These are phyloP conservation scores for Neotoma lepida DNA, from an alignment of 2,113 vertebrate species.

Conservation along the genomic window DNA sequence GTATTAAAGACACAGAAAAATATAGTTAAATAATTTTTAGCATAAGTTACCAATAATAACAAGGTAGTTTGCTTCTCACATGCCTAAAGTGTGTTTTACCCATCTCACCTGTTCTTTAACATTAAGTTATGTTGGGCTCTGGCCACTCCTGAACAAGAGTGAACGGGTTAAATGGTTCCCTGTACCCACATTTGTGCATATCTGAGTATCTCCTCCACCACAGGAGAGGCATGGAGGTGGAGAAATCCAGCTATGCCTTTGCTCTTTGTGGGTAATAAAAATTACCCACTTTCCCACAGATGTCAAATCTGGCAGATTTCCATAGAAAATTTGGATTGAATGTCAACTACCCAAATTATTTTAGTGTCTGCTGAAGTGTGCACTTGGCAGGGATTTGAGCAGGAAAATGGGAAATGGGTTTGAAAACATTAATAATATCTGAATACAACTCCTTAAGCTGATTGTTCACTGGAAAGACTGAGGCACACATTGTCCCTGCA, in stretches of 20 bases:
- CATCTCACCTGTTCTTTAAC: slow-evolving; percentile 24
- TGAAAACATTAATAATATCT: slow-evolving; percentile 89
- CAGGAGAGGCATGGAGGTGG: slow-evolving; percentile 83
- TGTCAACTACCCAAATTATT: slow-evolving; percentile 89
- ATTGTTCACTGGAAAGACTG: slow-evolving; percentile 83
- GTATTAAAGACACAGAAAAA: background rate
- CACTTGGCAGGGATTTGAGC: slow-evolving; percentile 85
- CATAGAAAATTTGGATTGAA: slow-evolving; percentile 89
- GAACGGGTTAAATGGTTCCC: slow-evolving; percentile 82
- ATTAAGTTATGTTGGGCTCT: background rate
- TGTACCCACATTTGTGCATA: slow-evolving; percentile 73
- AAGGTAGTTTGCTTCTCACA: background rate
- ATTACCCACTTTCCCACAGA: slow-evolving; percentile 90
- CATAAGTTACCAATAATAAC: background rate
- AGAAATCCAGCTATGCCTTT: slow-evolving; percentile 81
- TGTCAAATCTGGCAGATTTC: slow-evolving; percentile 90
- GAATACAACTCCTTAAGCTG: slow-evolving; percentile 86
- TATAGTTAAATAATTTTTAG: background rate
- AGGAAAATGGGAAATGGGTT: slow-evolving; percentile 88
- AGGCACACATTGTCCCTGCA: slow-evolving; percentile 70
- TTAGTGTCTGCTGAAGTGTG: slow-evolving; percentile 88
- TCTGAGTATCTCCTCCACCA: slow-evolving; percentile 76
- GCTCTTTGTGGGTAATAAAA: slow-evolving; percentile 89
- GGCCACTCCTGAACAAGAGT: slow-evolving; percentile 32
- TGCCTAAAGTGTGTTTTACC: background rate